Percentiles rank a stretch among this genome's conserved stretches.
Evolutionary conservation across 2,888 invertebrate species (phyloP).

Genomic region (Lycia hirtaria): DNA sequence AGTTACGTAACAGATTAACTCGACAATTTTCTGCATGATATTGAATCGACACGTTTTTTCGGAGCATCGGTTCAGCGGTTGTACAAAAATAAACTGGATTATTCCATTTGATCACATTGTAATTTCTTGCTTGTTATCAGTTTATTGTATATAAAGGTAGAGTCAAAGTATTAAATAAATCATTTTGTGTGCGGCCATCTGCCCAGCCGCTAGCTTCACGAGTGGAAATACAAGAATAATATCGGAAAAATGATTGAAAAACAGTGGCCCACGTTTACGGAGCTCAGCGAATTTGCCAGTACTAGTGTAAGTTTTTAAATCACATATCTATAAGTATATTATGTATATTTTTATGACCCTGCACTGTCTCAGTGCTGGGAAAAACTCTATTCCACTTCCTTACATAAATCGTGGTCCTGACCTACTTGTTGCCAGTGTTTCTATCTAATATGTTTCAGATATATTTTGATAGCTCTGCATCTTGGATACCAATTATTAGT

Average conservation of each 20-base stretch:
- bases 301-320: slow-evolving; percentile 63
- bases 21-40: neutral
- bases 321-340: neutral
- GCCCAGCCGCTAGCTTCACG: slow-evolving; percentile 10
- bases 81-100: slow-evolving; percentile 3
- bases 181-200: slow-evolving; percentile 21
- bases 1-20: neutral
- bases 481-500: too few species aligned
- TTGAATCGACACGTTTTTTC: slow-evolving; percentile 7
- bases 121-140: slow-evolving; percentile 25
- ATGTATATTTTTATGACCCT: too few species aligned
- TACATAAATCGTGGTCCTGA: too few species aligned
- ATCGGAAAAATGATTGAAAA: slow-evolving; percentile 59
- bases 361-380: too few species aligned
- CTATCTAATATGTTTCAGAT: too few species aligned
- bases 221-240: slow-evolving; percentile 5
- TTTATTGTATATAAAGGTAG: slow-evolving; percentile 28
- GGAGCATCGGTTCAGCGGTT: neutral
- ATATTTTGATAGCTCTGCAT: too few species aligned
- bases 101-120: slow-evolving; percentile 10
- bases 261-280: slow-evolving; percentile 69
- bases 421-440: too few species aligned
- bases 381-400: too few species aligned
- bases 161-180: slow-evolving; percentile 6
- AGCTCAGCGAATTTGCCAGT: slow-evolving; percentile 78